Base-by-base conservation (phyloP, 2,888 invertebrate species). In the Caenorhabditis plicata region DNA sequence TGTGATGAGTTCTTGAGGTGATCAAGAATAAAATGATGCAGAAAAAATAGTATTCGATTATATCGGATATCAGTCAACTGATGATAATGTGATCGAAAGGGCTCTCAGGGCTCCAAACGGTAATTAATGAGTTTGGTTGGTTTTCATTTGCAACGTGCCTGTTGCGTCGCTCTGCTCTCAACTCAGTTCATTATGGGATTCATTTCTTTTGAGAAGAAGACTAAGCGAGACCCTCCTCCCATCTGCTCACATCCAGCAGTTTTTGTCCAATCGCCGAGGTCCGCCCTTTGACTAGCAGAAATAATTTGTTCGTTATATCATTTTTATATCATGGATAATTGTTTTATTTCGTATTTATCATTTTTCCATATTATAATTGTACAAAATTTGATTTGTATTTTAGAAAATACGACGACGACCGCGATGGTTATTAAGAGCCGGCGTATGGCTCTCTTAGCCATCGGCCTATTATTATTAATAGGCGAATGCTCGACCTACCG, bases 51-150 rank as follows among this genome's bases (percentile, higher is more conserved):
- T n/a, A n/a, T n/a, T n/a, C n/a, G n/a, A n/a, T n/a, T n/a, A n/a
- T n/a, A n/a, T n/a, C n/a, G n/a, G n/a, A n/a, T n/a, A n/a, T n/a
- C n/a, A n/a, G n/a, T n/a, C n/a, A n/a, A n/a, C n/a, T n/a, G n/a
- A n/a, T n/a, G n/a, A n/a, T n/a, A n/a, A n/a, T n/a, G n/a, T n/a
- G n/a, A n/a, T n/a, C n/a, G n/a, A n/a, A n/a, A n/a, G n/a, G n/a
- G n/a, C n/a, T n/a, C n/a, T n/a, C n/a, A n/a, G n/a, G n/a, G n/a
- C n/a, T n/a, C n/a, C 45, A 36, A 51, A 52, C 52, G 48, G 58
- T 58, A 58, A 58, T 58, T 58, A 58, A 58, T 58, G 58, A 58
- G 58, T 58, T 58, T 52, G 52, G 58, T 52, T 41, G 38, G 47
- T 48, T 27, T 33, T 47, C 23, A 33, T 23, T 31, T 46, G 51